A percentile compares a stretch with the other conserved stretches of the same genome.
Evolutionary conservation across 1,140 invertebrate species (phyloP).

Genomic region (Adelges cooleyi): DNA sequence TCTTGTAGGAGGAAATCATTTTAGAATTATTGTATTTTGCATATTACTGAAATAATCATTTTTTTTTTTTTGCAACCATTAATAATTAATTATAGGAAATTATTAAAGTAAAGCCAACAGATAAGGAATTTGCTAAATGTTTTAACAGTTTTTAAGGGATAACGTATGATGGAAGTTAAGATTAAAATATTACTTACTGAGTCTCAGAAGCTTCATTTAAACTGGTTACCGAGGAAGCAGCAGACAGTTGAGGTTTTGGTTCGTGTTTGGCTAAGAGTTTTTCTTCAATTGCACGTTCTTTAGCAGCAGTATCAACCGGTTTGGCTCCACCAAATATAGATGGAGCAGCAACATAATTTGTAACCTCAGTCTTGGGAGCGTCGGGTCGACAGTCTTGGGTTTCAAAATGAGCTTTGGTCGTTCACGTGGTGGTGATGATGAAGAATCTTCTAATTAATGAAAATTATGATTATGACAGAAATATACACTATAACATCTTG

Average conservation of each 20-base stretch:
- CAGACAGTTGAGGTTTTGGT: conserved; percentile 41
- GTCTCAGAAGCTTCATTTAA: conserved; percentile 38
- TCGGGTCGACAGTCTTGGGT: conserved; percentile 32
- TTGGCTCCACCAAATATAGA: conserved; percentile 85
- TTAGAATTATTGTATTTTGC: too few relatives aligned
- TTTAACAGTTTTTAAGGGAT: too few relatives aligned
- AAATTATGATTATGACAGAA: neutral
- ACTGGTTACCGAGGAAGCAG: conserved; percentile 38
- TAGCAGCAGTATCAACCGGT: conserved; percentile 82
- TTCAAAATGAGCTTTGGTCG: conserved; percentile 9
- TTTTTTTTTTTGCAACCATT: too few relatives aligned
- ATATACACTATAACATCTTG: too few relatives aligned
- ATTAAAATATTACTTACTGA: conserved; percentile 31
- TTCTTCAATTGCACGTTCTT: conserved; percentile 59
- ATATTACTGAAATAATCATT: too few relatives aligned
- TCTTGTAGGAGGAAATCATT: too few relatives aligned
- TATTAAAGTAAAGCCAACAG: too few relatives aligned
- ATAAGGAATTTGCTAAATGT: too few relatives aligned
- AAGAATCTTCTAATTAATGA: conserved; percentile 17
- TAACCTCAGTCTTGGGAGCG: conserved; percentile 33
- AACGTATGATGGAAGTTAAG: too few relatives aligned
- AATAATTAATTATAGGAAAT: too few relatives aligned
- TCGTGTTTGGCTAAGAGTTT: conserved; percentile 32
- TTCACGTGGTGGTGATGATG: conserved; percentile 3
- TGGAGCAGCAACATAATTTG: conserved; percentile 43